Evolutionary conservation across 1,140 invertebrate genomes (phyloP), one percentile per base, ranked within the genome.

Genomic region (Zophobas morio): DNA sequence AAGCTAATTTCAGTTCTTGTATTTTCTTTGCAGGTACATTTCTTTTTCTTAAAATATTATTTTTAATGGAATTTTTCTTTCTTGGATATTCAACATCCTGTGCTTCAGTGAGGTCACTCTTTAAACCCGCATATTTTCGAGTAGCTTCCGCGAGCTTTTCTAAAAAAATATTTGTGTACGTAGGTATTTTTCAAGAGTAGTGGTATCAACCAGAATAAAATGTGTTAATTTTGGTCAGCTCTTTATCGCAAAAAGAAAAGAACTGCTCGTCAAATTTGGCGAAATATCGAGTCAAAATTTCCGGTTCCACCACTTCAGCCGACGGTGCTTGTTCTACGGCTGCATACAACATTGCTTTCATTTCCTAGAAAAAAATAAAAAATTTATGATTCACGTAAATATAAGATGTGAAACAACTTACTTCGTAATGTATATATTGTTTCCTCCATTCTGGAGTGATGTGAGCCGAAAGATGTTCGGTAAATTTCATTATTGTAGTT

Each of bases 381-480:
- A 56, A 34, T 72, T 74, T 54, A 79, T 71, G 53, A 34, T 33
- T 71, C 6, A 34, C 42, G n/a, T 60, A 36, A 56, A 72, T 51
- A 8, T 47, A 35, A 20, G 0, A 60, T 53, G 33, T 39, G 6
- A 47, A 33, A n/a, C 39, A 46, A 47, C 32, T 88, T 90, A 96
- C 97, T 93, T 99, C 98, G 90, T 99, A 99, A 84, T 95, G 95
- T 81, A 99, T 99, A 85, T 99, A 99, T 87, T 98, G 96, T 86
- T 96, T 97, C 76, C 96, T 89, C 96, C 96, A 97, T 91, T 97
- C 96, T 63, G 96, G 96, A 33, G 96, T 97, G 74, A 98, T 95
- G 85, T 98, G 96, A 53, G 95, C 94, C 40, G 91, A 89, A 47
- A 97, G 87, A 86, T 96, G 95, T 86, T 97, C 95, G 3, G 95